Percentiles rank a stretch among this genome's conserved stretches.
These are phyloP conservation scores for Bombyx mori DNA, from an alignment of 1,140 invertebrate genomes.

Conservation along the genomic window ASM3026992v2 NC_085116.1:11115001-11115500, in stretches of 20 bases:
- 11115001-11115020: conserved; percentile 42
- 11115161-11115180: no score
- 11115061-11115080: conserved; percentile 41
- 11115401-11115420: conserved; percentile 56
- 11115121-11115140: conserved; percentile 12
- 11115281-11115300: no score
- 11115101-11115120: conserved; percentile 21
- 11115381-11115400: conserved; percentile 48
- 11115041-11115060: conserved; percentile 40
- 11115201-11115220: no score
- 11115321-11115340: no score
- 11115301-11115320: no score
- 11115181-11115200: no score
- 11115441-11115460: conserved; percentile 58
- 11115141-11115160: neutral
- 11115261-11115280: no score
- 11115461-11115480: conserved; percentile 49
- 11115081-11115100: conserved; percentile 28
- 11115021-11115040: conserved; percentile 56
- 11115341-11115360: no score
- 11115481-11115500: conserved; percentile 49
- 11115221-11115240: no score
- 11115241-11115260: no score
- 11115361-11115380: conserved; percentile 36
- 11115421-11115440: conserved; percentile 69